Conservation (phyloP, 2,888 invertebrate species). For the Dilophus febrilis region DNA sequence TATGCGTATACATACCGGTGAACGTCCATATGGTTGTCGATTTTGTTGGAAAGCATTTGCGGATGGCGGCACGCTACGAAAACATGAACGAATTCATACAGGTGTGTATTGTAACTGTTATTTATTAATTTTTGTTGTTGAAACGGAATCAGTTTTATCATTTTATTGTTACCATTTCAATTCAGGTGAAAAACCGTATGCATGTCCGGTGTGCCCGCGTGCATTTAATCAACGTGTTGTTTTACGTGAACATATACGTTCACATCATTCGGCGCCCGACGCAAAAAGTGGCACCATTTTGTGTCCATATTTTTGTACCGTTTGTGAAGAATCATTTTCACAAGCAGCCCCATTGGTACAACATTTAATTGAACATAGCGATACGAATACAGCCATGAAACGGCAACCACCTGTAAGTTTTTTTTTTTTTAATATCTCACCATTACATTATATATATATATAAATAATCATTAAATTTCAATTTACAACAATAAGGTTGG, state of each 20-base stretch:
- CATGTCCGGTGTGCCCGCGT: slow-evolving; percentile 70
- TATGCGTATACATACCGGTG: slow-evolving; percentile 65
- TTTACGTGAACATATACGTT: slow-evolving; percentile 65
- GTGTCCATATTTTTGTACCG: slow-evolving; percentile 55
- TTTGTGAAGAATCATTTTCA: slow-evolving; percentile 51
- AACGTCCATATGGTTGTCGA: slow-evolving; percentile 67
- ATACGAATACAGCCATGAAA: slow-evolving; percentile 66
- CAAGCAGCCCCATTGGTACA: slow-evolving; percentile 61
- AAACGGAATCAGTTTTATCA: neutral
- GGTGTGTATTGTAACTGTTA: slow-evolving; percentile 33
- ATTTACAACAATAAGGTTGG: slow-evolving; percentile 45
- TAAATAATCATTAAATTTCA: slow-evolving; percentile 3
- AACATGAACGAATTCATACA: slow-evolving; percentile 74
- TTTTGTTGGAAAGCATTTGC: slow-evolving; percentile 84
- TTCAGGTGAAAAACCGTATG: slow-evolving; percentile 64
- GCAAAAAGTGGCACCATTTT: slow-evolving; percentile 42
- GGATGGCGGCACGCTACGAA: slow-evolving; percentile 68
- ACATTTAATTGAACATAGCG: slow-evolving; percentile 71
- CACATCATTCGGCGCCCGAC: slow-evolving; percentile 71
- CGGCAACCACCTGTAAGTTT: slow-evolving; percentile 47
- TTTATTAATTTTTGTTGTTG: neutral
- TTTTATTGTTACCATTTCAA: neutral
- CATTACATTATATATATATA: too few relatives aligned
- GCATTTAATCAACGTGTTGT: slow-evolving; percentile 80
- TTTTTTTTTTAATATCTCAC: too few relatives aligned